Base-by-base conservation (phyloP, 2,113 vertebrate genomes). In the Heloderma charlesbogerti region DNA sequence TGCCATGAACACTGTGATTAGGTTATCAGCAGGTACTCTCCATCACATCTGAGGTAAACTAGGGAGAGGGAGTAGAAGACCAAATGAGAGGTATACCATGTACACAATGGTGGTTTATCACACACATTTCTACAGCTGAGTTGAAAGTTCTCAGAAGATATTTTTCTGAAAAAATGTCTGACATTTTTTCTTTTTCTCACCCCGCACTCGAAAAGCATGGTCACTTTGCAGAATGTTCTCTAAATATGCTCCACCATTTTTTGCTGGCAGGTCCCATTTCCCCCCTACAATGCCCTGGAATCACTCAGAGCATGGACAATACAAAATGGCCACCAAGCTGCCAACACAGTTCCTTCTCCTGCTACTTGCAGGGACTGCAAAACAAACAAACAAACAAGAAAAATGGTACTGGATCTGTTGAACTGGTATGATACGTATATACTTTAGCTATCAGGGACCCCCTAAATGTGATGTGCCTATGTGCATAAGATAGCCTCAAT, bases 1-100 rank as follows among this genome's bases (percentile, higher is more conserved):
- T 88, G 78, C 69, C 0, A 0, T 43, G 72, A 34, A 22, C 48
- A 51, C 82, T 40, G 57, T 2, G 37, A 78, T 60, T 78, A 80
- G 3, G 1, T 90, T 91, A 92, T 90, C 89, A 92, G 82, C 66
- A 79, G 82, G 88, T 86, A 87, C 43, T 63, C 79, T 6, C 84
- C 90, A 20, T 31, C 87, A 37, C 12, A 71, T 91, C 77, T 84
- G 43, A 69, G 69, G 31, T 25, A 34, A 3, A 10, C 29, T 2
- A 13, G 29, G 34, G n/a, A 0, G 67, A 48, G 57, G 0, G 67
- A 63, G 81, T 0, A 0, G 2, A 54, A 48, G 2, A 0, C 66
- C 27, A 75, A 77, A 10, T 40, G 84, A 83, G 63, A 84, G 31
- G 18, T 31, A 51, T 16, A n/a, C 27, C 27, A 69, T 69, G 27